A percentile compares a stretch with the other conserved stretches of the same genome.
Conservation (phyloP, 1,140 invertebrate genomes). For the Leptinotarsa lineolata region DNA sequence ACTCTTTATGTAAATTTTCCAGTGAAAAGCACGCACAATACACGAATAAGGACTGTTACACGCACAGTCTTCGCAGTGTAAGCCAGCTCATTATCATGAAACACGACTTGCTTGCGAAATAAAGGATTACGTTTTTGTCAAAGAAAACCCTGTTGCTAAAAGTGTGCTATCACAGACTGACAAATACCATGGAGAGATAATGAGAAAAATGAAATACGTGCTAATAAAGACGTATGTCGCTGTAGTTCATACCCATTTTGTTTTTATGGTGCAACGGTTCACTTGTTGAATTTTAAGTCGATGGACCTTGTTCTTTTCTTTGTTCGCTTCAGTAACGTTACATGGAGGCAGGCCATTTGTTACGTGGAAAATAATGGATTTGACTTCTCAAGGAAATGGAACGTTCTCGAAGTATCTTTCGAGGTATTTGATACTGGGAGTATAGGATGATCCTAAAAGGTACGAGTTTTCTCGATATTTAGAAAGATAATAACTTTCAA, state of each 20-base stretch:
- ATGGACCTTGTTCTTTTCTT: not conserved
- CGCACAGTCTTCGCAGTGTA: not conserved
- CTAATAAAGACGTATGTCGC: slow-evolving; percentile 4
- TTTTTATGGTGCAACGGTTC: slow-evolving; percentile 5
- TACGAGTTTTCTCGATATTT: too few relatives aligned
- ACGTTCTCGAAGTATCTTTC: too few relatives aligned
- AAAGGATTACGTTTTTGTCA: not conserved
- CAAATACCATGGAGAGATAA: not conserved
- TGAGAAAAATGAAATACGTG: slow-evolving; percentile 1
- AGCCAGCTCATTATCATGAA: not conserved
- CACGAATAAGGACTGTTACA: not conserved
- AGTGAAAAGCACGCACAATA: slow-evolving; percentile 1
- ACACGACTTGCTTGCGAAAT: not conserved
- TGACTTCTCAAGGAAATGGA: too few relatives aligned
- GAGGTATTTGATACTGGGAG: too few relatives aligned
- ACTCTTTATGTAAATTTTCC: not conserved
- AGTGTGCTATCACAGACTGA: too few relatives aligned
- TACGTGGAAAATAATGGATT: not conserved
- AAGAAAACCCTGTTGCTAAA: too few relatives aligned
- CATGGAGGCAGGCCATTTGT: not conserved
- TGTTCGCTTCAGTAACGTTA: not conserved
- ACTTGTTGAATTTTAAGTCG: slow-evolving; percentile 8
- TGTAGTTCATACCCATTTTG: not conserved
- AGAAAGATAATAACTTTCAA: too few relatives aligned
- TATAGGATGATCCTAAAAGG: too few relatives aligned